Percentiles rank a stretch among this genome's conserved stretches.
phyloP scores from a whole-genome alignment of 2,888 invertebrate genomes.

The Leucophenga maculata region DNA sequence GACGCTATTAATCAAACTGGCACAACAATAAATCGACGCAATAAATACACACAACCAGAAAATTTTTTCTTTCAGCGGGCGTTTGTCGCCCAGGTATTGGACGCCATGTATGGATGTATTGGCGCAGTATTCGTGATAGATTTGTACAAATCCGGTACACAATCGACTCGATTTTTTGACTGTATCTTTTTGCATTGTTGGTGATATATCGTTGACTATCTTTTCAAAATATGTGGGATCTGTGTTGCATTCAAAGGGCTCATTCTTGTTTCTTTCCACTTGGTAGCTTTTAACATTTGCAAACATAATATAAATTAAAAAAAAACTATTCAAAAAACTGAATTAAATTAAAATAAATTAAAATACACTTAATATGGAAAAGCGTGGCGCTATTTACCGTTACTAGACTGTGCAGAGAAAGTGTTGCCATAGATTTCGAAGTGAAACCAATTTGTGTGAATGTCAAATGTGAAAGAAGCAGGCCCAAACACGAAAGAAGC shows the following conservation, averaged over 20 bases:
- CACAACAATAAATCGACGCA: slow-evolving; percentile 76
- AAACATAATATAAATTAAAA: slow-evolving; percentile 37
- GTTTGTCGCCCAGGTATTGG: slow-evolving; percentile 76
- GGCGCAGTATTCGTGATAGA: slow-evolving; percentile 75
- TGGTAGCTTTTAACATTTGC: slow-evolving; percentile 37
- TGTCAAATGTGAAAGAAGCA: too few relatives aligned
- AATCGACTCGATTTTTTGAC: slow-evolving; percentile 14
- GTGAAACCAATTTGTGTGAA: background rate
- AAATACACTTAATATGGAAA: too few relatives aligned
- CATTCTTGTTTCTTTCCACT: slow-evolving; percentile 27
- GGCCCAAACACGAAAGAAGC: too few relatives aligned
- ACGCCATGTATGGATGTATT: slow-evolving; percentile 78
- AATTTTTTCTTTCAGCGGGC: slow-evolving; percentile 75
- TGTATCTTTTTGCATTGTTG: background rate
- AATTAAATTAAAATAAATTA: background rate
- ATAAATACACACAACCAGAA: slow-evolving; percentile 76
- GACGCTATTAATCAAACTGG: slow-evolving; percentile 75
- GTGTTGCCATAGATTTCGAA: background rate
- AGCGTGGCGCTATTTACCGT: background rate
- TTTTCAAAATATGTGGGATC: slow-evolving; percentile 5
- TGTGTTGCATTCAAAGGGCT: slow-evolving; percentile 4
- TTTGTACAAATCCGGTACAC: slow-evolving; percentile 61
- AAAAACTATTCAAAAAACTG: background rate
- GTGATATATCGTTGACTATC: background rate
- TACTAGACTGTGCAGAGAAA: background rate